Conservation (phyloP, 2,113 vertebrate species). For the Colossoma macropomum region DNA sequence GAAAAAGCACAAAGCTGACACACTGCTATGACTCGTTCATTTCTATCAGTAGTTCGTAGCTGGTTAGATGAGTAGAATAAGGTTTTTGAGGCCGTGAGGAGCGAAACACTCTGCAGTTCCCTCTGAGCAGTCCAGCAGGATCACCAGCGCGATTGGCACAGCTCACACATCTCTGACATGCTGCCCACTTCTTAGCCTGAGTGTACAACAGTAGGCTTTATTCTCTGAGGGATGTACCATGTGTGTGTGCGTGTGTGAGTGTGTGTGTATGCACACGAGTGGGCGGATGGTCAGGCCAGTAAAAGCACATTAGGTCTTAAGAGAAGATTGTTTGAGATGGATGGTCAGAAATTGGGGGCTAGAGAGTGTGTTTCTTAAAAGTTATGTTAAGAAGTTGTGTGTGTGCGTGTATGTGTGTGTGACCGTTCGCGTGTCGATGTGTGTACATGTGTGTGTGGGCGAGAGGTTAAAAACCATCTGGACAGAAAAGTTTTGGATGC, state of each 20-base stretch:
- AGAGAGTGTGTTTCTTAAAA: constrained; percentile 14
- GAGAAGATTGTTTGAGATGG: constrained; percentile 21
- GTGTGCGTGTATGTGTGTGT: constrained; percentile 19
- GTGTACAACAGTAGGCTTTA: constrained; percentile 39
- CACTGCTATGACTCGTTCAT: neutral
- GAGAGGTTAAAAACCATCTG: constrained; percentile 46
- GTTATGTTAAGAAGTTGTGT: neutral
- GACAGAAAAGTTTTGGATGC: constrained; percentile 35
- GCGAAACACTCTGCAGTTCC: neutral
- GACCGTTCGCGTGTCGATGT: neutral
- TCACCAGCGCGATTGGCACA: neutral
- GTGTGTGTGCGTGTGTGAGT: constrained; percentile 4
- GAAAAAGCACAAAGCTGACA: neutral
- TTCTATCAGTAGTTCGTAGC: neutral
- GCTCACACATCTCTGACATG: constrained; percentile 3
- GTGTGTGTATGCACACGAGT: constrained; percentile 31
- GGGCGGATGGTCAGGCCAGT: constrained; percentile 67
- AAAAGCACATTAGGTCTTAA: constrained; percentile 22
- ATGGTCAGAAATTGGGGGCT: constrained; percentile 11
- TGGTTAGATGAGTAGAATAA: neutral
- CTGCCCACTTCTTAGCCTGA: neutral
- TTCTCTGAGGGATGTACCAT: constrained; percentile 18
- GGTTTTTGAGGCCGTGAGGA: neutral
- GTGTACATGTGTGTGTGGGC: constrained; percentile 19
- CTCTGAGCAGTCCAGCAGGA: neutral